Evolutionary conservation across 2,113 vertebrate species (phyloP).

Genomic region (Halichoerus grypus): DNA sequence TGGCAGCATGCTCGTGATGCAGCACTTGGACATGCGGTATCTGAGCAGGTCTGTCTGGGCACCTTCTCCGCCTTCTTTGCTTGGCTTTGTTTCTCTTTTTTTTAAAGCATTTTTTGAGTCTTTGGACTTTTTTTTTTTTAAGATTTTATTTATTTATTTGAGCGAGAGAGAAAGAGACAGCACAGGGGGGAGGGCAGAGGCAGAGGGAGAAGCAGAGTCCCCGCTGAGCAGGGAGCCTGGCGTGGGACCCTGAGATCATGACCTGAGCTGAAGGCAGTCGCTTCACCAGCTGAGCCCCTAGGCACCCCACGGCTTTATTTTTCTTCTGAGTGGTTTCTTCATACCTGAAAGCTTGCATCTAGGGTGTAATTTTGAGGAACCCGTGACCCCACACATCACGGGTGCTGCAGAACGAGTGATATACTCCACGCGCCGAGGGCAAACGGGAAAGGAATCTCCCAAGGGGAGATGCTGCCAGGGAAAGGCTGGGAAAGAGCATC

Average conservation of each 20-base stretch:
- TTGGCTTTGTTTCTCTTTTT: neutral
- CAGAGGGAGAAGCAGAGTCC: no score
- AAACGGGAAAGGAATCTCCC: neutral
- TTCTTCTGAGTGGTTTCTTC: neutral
- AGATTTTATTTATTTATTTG: no score
- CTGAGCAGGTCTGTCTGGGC: slow-evolving; percentile 90
- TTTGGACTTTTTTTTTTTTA: neutral
- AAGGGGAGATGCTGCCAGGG: neutral
- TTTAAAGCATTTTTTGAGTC: neutral
- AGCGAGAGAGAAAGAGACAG: no score
- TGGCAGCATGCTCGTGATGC: slow-evolving; percentile 93
- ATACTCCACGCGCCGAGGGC: neutral
- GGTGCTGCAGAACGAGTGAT: neutral
- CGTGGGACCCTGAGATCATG: neutral
- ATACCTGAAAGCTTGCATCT: neutral
- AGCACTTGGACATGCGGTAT: slow-evolving; percentile 94
- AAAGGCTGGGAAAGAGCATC: neutral
- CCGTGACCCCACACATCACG: fast-evolving
- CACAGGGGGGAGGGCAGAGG: no score
- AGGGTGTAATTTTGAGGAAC: neutral
- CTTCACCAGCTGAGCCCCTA: neutral
- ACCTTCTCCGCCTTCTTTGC: neutral
- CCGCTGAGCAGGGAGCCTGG: no score
- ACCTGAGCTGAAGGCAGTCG: neutral
- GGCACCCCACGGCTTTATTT: neutral